Conservation (phyloP, 2,888 invertebrate genomes). For the Drosophila paucipuncta region DNA sequence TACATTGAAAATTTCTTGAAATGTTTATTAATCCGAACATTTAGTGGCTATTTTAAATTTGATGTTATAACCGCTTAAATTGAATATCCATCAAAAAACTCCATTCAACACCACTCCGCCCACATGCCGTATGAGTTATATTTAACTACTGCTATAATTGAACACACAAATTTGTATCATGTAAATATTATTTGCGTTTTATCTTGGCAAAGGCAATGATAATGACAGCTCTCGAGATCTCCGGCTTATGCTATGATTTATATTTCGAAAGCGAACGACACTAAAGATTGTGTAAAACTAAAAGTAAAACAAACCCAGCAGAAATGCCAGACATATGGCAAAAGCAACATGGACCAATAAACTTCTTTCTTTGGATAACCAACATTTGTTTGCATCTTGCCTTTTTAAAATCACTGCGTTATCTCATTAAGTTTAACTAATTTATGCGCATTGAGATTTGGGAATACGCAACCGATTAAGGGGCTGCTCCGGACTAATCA, state of each 20-base stretch:
- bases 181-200: constrained; percentile 15
- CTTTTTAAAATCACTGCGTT: constrained; percentile 35
- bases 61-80: background rate
- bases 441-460: constrained; percentile 53
- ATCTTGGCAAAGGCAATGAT: constrained; percentile 5
- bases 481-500: constrained; percentile 46
- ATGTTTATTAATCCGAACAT: background rate
- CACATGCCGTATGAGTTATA: background rate
- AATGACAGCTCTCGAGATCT: background rate
- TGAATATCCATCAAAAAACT: background rate
- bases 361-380: constrained; percentile 65
- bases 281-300: constrained; percentile 46
- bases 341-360: constrained; percentile 31
- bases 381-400: constrained; percentile 47
- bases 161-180: background rate
- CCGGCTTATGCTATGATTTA: constrained; percentile 19
- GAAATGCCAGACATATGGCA: constrained; percentile 5
- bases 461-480: constrained; percentile 38
- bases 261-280: constrained; percentile 57
- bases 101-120: too few relatives aligned
- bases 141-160: background rate
- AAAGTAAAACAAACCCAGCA: constrained; percentile 21
- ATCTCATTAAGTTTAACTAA: constrained; percentile 43
- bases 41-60: background rate
- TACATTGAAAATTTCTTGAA: background rate